A percentile compares a stretch with the other conserved stretches of the same genome.
These are phyloP conservation scores for Papilio polyxenes DNA, from an alignment of 1,140 invertebrate species.

Conservation along the genomic window DNA sequence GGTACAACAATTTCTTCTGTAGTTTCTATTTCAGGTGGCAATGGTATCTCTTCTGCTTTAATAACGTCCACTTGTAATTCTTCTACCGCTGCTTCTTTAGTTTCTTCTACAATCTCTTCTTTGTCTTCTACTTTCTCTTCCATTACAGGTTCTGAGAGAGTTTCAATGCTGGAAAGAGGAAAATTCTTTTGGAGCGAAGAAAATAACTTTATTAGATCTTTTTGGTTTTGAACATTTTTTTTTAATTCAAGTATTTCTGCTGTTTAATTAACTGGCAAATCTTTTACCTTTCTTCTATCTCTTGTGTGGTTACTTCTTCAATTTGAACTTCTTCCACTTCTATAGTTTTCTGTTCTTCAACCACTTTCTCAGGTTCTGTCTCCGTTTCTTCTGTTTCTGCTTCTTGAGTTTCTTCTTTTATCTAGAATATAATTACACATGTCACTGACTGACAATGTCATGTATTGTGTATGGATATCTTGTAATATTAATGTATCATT, in stretches of 20 bases:
- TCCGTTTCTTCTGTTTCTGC: slow-evolving; percentile 43
- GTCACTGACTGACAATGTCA: no score
- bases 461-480: no score
- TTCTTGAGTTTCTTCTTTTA: slow-evolving; percentile 65
- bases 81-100: slow-evolving; percentile 33
- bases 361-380: slow-evolving; percentile 44
- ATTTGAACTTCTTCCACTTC: slow-evolving; percentile 18
- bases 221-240: not conserved
- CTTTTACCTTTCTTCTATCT: slow-evolving; percentile 27
- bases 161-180: not conserved
- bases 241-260: no score
- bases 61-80: slow-evolving; percentile 39
- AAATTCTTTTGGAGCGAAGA: no score
- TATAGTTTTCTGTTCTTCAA: slow-evolving; percentile 33
- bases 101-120: slow-evolving; percentile 22
- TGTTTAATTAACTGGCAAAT: no score
- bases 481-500: no score
- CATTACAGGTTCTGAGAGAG: not conserved
- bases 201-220: not conserved
- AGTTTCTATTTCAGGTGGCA: slow-evolving; percentile 41
- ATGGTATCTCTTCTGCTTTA: slow-evolving; percentile 42
- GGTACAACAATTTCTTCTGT: slow-evolving; percentile 9
- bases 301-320: slow-evolving; percentile 38
- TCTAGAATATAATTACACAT: slow-evolving; percentile 41
- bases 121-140: not conserved